These are phyloP conservation scores for Cinclus cinclus DNA, from an alignment of 2,113 vertebrate species.

Conservation along the genomic window DNA sequence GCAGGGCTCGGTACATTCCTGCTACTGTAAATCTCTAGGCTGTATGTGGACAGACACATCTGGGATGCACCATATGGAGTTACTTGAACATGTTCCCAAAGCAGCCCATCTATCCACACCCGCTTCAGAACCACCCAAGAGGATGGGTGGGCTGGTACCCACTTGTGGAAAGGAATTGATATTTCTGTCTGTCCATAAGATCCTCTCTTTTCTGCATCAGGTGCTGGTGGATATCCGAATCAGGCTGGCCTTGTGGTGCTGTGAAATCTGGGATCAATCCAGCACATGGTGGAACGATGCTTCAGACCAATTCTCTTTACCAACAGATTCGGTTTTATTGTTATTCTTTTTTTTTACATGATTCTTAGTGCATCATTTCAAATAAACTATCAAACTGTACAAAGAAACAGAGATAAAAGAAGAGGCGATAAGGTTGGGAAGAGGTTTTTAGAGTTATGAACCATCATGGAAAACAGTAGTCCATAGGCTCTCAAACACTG, in stretches of 20 bases:
- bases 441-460: constrained; percentile 57
- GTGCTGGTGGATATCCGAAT: background rate
- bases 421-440: constrained; percentile 50
- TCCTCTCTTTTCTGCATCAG: background rate
- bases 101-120: background rate
- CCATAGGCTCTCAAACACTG: background rate
- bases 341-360: constrained; percentile 82
- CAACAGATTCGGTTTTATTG: constrained; percentile 90
- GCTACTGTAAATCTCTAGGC: background rate
- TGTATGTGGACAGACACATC: background rate
- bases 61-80: rapidly evolving
- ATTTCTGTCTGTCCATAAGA: background rate
- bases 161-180: rapidly evolving
- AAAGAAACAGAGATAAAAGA: constrained; percentile 64
- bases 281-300: background rate
- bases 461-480: constrained; percentile 46
- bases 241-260: background rate
- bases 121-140: background rate
- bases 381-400: constrained; percentile 74
- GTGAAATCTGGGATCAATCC: background rate
- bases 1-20: background rate
- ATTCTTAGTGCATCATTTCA: constrained; percentile 70
- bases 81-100: background rate
- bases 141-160: background rate
- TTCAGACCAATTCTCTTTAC: constrained; percentile 82